Conservation (phyloP, 2,113 vertebrate genomes). For the Macaca fascicularis region DNA sequence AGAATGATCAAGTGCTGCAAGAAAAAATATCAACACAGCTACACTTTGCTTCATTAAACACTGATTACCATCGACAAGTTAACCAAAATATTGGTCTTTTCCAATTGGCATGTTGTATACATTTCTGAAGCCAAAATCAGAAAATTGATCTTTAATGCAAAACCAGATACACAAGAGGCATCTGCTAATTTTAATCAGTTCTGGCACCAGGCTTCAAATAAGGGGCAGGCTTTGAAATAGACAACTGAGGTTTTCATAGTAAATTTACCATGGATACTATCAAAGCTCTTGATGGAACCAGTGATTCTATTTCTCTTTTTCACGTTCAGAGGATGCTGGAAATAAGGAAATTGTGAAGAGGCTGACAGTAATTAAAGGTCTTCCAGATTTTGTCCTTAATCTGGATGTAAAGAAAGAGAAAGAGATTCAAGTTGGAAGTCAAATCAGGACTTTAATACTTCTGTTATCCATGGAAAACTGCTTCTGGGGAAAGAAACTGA, state of each 20-base stretch:
- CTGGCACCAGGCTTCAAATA: neutral
- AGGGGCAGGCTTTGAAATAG: neutral
- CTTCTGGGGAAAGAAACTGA: constrained; percentile 63
- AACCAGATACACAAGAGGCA: constrained; percentile 23
- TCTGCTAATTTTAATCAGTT: constrained; percentile 10
- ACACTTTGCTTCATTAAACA: constrained; percentile 53
- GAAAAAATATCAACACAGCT: constrained; percentile 43
- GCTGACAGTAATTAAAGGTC: neutral
- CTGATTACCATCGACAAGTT: constrained; percentile 44
- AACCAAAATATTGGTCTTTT: constrained; percentile 51
- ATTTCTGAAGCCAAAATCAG: constrained; percentile 22
- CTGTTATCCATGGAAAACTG: constrained; percentile 43
- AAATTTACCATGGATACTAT: neutral
- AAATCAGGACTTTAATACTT: constrained; percentile 21
- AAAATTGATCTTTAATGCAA: constrained; percentile 53
- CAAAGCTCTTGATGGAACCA: neutral
- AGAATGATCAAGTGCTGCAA: constrained; percentile 3
- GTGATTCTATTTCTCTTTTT: neutral
- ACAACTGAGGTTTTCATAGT: neutral
- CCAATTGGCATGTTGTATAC: constrained; percentile 6
- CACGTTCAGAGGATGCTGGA: neutral
- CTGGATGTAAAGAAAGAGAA: neutral
- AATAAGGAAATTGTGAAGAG: neutral
- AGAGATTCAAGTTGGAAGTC: neutral
- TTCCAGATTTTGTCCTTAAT: constrained; percentile 42